Conservation (phyloP, 2,888 invertebrate species). For the Hybos culiciformis region DNA sequence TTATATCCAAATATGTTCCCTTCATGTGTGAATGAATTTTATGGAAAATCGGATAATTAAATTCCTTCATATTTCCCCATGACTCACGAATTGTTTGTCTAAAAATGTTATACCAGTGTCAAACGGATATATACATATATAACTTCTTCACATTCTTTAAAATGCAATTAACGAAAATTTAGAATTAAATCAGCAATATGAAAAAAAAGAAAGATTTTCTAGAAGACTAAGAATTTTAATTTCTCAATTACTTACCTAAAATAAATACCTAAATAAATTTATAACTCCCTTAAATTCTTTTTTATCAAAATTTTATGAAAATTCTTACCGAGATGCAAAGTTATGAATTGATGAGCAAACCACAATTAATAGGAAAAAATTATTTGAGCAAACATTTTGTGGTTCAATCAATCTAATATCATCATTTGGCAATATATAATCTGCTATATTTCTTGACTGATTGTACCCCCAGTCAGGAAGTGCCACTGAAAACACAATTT, state of each 20-base stretch:
- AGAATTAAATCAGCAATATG: too few relatives aligned
- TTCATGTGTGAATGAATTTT: slow-evolving; percentile 26
- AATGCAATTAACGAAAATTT: too few relatives aligned
- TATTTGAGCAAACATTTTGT: slow-evolving; percentile 38
- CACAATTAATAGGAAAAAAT: slow-evolving; percentile 52
- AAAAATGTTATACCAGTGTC: background rate
- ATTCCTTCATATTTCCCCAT: slow-evolving; percentile 34
- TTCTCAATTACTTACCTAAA: too few relatives aligned
- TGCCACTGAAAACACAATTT: slow-evolving; percentile 29
- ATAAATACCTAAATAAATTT: too few relatives aligned
- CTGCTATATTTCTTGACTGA: slow-evolving; percentile 54
- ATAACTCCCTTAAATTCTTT: background rate
- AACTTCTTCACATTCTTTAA: too few relatives aligned
- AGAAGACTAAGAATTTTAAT: too few relatives aligned
- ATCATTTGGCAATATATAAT: slow-evolving; percentile 57
- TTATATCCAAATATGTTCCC: slow-evolving; percentile 25
- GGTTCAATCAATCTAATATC: slow-evolving; percentile 53
- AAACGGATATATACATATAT: slow-evolving; percentile 3
- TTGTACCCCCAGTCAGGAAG: slow-evolving; percentile 59
- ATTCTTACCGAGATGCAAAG: slow-evolving; percentile 42
- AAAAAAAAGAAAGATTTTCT: too few relatives aligned
- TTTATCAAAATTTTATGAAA: background rate
- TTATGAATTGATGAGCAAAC: slow-evolving; percentile 62
- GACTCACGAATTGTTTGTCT: slow-evolving; percentile 34
- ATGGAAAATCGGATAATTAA: slow-evolving; percentile 30